A percentile compares a stretch with the other conserved stretches of the same genome.
Evolutionary conservation across 1,140 invertebrate genomes (phyloP).

Genomic region (Caenorhabditis latens): DNA sequence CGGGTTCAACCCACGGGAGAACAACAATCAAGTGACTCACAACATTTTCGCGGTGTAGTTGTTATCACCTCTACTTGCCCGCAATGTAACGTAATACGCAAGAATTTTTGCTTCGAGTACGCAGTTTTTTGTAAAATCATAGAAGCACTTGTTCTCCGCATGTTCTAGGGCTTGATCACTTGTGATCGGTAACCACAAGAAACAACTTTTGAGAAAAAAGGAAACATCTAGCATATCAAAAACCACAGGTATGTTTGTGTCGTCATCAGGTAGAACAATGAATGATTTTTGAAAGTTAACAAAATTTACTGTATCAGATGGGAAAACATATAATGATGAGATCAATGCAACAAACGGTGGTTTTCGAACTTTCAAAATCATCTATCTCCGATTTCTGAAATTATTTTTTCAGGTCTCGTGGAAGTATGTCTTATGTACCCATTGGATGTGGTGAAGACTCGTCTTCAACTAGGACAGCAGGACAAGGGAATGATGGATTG

Average conservation of each 20-base stretch:
- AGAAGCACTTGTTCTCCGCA: neutral
- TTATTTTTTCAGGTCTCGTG: constrained; percentile 82
- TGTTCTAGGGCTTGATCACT: neutral
- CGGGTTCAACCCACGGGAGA: neutral
- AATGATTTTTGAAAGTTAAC: neutral
- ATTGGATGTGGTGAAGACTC: constrained; percentile 90
- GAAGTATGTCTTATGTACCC: constrained; percentile 97
- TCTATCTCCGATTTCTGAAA: constrained; percentile 36
- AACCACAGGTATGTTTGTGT: neutral
- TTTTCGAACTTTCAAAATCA: neutral
- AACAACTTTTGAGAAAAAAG: neutral
- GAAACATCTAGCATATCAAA: neutral
- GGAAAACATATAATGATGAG: too few relatives aligned
- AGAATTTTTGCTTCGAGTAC: constrained; percentile 40
- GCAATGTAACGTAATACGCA: neutral
- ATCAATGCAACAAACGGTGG: too few relatives aligned
- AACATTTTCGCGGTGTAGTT: neutral
- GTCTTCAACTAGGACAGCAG: constrained; percentile 86
- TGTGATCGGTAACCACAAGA: constrained; percentile 19
- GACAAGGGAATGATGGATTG: constrained; percentile 87
- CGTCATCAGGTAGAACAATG: neutral
- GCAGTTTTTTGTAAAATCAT: constrained; percentile 8
- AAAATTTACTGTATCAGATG: too few relatives aligned
- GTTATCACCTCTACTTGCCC: neutral
- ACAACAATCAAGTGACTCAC: constrained; percentile 64